A percentile compares a stretch with the other conserved stretches of the same genome.
Evolutionary conservation across 2,797 vertebrate genomes (phyloP).

Genomic region (Psittacula echo): DNA sequence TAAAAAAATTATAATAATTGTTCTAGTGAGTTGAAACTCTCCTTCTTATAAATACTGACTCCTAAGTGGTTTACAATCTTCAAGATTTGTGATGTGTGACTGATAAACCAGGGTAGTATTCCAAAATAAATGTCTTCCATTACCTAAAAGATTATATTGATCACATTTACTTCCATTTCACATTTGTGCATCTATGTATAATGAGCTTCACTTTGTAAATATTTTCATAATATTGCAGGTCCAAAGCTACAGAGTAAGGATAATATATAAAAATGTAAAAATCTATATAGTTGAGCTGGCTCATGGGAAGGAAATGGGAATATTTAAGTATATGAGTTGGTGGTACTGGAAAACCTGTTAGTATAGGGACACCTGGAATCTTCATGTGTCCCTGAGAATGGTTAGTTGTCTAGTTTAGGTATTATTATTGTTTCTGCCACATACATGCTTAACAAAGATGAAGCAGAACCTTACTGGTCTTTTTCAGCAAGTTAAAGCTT

Average conservation of each 20-base stretch:
- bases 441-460: background rate
- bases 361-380: background rate
- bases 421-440: background rate
- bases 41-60: background rate
- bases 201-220: background rate
- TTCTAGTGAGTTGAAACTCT: background rate
- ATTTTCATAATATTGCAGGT: background rate
- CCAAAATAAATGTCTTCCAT: background rate
- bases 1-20: background rate
- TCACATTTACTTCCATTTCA: background rate
- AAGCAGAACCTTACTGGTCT: background rate
- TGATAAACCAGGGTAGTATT: background rate
- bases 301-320: background rate
- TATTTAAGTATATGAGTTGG: background rate
- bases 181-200: background rate
- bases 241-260: background rate
- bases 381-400: background rate
- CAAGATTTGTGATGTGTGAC: background rate
- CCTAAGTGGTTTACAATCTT: background rate
- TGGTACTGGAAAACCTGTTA: background rate
- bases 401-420: background rate
- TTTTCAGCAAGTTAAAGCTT: background rate
- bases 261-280: background rate
- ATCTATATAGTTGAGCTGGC: background rate
- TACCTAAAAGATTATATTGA: background rate